phyloP scores from a whole-genome alignment of 2,797 vertebrate species.

The Hydrophis major region DNA sequence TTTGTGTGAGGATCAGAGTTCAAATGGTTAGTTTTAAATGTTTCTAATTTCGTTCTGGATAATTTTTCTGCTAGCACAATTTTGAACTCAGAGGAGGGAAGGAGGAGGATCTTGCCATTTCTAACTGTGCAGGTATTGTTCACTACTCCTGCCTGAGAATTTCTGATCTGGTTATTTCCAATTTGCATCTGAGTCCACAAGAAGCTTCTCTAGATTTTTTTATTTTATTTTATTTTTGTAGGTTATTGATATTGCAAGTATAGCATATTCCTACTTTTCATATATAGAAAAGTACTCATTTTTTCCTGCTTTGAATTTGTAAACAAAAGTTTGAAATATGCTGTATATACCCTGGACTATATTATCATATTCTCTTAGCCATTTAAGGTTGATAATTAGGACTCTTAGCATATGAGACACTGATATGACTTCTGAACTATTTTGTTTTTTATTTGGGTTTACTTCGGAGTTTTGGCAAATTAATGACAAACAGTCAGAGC shows the following conservation, averaged over 20 bases:
- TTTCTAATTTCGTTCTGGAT: background rate
- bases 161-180: background rate
- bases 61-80: background rate
- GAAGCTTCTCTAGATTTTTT: background rate
- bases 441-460: background rate
- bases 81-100: background rate
- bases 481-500: background rate
- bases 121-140: background rate
- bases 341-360: background rate
- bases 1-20: background rate
- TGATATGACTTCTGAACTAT: background rate
- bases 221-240: background rate
- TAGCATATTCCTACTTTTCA: background rate
- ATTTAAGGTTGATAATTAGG: background rate
- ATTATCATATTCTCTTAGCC: background rate
- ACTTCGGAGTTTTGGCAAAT: background rate
- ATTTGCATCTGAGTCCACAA: background rate
- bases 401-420: background rate
- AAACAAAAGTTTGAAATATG: background rate
- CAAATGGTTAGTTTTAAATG: background rate
- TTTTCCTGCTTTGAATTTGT: background rate
- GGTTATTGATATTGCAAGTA: background rate
- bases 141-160: background rate
- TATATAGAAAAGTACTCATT: background rate
- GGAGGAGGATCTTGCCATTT: background rate